Evolutionary conservation across 2,113 vertebrate genomes (phyloP).

Genomic region (Proteles cristata): DNA sequence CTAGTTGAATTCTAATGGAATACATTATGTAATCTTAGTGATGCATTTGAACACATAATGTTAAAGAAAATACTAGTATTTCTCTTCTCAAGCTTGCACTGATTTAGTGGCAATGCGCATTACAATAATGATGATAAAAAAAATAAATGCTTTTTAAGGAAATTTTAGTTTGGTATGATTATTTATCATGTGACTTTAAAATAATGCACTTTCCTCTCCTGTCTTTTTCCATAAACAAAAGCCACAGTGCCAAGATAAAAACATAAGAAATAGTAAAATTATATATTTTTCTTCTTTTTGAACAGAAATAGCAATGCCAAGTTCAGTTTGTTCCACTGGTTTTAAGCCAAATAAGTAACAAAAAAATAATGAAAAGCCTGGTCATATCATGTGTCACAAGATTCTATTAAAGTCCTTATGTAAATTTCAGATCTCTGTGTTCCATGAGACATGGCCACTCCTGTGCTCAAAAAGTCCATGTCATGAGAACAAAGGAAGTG

Average conservation of each 20-base stretch:
- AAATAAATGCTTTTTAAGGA: slow-evolving; percentile 59
- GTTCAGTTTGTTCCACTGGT: slow-evolving; percentile 80
- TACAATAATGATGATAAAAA: not conserved
- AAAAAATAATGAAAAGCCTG: slow-evolving; percentile 73
- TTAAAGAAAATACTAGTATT: not conserved
- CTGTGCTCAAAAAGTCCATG: not conserved
- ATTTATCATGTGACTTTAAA: slow-evolving; percentile 76
- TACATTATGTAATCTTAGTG: not conserved
- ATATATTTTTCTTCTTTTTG: slow-evolving; percentile 77
- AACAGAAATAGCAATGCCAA: slow-evolving; percentile 81
- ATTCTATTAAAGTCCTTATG: slow-evolving; percentile 69
- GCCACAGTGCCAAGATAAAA: slow-evolving; percentile 68
- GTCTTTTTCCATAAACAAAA: slow-evolving; percentile 81
- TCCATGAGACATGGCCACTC: not conserved
- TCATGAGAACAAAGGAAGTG: not conserved
- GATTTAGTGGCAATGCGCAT: slow-evolving; percentile 20
- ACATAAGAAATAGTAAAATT: slow-evolving; percentile 77
- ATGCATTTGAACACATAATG: not conserved
- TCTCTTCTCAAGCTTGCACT: not conserved
- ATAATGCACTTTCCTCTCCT: slow-evolving; percentile 72
- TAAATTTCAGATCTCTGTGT: slow-evolving; percentile 55
- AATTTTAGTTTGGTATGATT: slow-evolving; percentile 60
- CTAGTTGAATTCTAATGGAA: not conserved
- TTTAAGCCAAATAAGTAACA: slow-evolving; percentile 75
- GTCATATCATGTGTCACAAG: slow-evolving; percentile 58